A percentile compares a stretch with the other conserved stretches of the same genome.
These are phyloP conservation scores for Electrona antarctica DNA, from an alignment of 2,113 vertebrate species.

Conservation along the genomic window DNA sequence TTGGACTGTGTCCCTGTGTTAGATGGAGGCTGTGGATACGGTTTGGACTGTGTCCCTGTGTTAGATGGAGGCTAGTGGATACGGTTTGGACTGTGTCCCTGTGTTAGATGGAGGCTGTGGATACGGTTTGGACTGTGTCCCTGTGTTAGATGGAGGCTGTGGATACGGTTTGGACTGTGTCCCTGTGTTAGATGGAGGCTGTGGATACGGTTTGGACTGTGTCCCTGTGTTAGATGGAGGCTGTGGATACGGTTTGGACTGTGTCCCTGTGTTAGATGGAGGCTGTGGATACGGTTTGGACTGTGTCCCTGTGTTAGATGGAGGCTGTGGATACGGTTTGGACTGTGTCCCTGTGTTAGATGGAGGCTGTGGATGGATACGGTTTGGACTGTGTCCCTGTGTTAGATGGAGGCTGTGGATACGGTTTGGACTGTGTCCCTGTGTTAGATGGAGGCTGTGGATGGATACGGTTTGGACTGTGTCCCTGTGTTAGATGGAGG, in stretches of 20 bases:
- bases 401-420: constrained; percentile 21
- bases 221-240: not conserved
- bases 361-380: constrained; percentile 64
- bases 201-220: constrained; percentile 82
- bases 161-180: constrained; percentile 83
- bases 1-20: constrained; percentile 63
- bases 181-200: not conserved
- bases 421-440: constrained; percentile 84
- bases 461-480: constrained; percentile 85
- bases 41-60: constrained; percentile 76
- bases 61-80: constrained; percentile 23
- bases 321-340: constrained; percentile 77
- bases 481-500: not conserved
- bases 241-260: constrained; percentile 81
- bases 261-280: not conserved
- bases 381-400: constrained; percentile 79
- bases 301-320: constrained; percentile 29
- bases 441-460: not conserved
- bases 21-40: constrained; percentile 66
- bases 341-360: constrained; percentile 52
- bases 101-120: not conserved
- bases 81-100: constrained; percentile 84
- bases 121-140: constrained; percentile 85
- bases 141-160: not conserved
- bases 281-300: constrained; percentile 79